These are phyloP conservation scores for Eumaeus atala DNA, from an alignment of 1,140 invertebrate species.

Conservation along the genomic window DNA sequence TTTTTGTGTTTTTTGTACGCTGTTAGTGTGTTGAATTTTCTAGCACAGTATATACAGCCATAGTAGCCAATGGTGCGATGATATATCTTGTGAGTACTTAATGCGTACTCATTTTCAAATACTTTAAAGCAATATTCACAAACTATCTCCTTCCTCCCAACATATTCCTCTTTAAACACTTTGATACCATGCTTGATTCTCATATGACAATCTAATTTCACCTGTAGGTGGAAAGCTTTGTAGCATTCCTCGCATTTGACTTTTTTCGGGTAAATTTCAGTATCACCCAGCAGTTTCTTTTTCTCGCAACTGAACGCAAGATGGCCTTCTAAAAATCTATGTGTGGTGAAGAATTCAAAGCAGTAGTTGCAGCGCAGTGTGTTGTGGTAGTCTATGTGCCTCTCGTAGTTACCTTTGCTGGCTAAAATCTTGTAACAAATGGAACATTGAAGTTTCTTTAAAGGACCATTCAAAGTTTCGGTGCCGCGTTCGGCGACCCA, in stretches of 20 bases:
- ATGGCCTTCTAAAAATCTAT: constrained; percentile 65
- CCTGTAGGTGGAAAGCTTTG: constrained; percentile 67
- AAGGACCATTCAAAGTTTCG: constrained; percentile 37
- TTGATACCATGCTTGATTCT: constrained; percentile 55
- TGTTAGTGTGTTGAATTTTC: constrained; percentile 57
- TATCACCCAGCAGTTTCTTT: constrained; percentile 61
- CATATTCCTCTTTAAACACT: constrained; percentile 39
- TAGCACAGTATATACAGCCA: constrained; percentile 65
- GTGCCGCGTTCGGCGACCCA: constrained; percentile 54
- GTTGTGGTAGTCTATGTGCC: constrained; percentile 70
- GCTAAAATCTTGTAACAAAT: constrained; percentile 66
- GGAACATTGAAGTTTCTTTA: constrained; percentile 65
- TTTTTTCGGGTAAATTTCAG: constrained; percentile 57
- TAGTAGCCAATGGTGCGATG: constrained; percentile 58
- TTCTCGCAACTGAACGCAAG: constrained; percentile 61
- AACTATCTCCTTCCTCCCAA: constrained; percentile 44
- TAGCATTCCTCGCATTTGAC: constrained; percentile 67
- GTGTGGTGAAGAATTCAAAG: constrained; percentile 62
- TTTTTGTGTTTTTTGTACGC: constrained; percentile 64
- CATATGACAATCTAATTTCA: constrained; percentile 70
- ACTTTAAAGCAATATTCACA: constrained; percentile 71
- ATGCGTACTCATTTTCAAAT: constrained; percentile 59
- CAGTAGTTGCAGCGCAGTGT: constrained; percentile 70
- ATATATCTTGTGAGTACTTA: constrained; percentile 59
- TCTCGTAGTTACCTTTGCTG: constrained; percentile 60